Base-by-base conservation (phyloP, 2,797 vertebrate species). In the Clarias platycephalus region DNA sequence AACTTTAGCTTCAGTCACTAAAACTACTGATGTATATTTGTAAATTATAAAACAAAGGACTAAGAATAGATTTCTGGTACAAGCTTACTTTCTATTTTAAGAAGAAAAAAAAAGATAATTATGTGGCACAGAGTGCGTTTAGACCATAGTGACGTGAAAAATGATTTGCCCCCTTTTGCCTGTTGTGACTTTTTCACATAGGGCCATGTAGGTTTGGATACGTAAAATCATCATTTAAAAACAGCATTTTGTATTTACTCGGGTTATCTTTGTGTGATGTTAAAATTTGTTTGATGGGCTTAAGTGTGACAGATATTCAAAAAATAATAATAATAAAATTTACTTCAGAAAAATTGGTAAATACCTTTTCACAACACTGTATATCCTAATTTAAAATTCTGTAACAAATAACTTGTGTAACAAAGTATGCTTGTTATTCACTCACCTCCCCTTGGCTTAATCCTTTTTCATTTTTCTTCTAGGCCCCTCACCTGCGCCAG, bases 401-500 rank as follows among this genome's bases (percentile, higher is more conserved):
- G 5, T 34, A 20, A 34, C 22, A 26, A 26, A 49, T 49, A 28
- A 53, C n/a, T 16, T 13, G 2, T 72, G 40, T 44, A 49, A 28
- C 2, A 6, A 44, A 31, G 53, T 22, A 34, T 4, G 78, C 22
- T 12, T 49, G 16, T 20, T 81, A 18, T n/a, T 80, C 2, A 77
- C 62, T 49, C 60, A 60, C n/a, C 28, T 57, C 18, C 15, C 20
- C 26, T 75, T 74, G 10, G 12, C 37, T 10, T n/a, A 37, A 44
- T 74, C 80, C 40, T 71, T 31, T 44, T 57, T 5, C 15, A 49
- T 26, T 55, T 44, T 28, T 80, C 77, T 53, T 18, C 20, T 87
- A 96, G 95, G 94, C 85, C 94, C 95, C 49, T 95, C 95, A 90
- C 92, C 95, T 81, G 93, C 75, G 86, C 93, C 95, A 34, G 93